These are phyloP conservation scores for Rhegmatorhina hoffmannsi DNA, from an alignment of 2,113 vertebrate species.

Conservation along the genomic window DNA sequence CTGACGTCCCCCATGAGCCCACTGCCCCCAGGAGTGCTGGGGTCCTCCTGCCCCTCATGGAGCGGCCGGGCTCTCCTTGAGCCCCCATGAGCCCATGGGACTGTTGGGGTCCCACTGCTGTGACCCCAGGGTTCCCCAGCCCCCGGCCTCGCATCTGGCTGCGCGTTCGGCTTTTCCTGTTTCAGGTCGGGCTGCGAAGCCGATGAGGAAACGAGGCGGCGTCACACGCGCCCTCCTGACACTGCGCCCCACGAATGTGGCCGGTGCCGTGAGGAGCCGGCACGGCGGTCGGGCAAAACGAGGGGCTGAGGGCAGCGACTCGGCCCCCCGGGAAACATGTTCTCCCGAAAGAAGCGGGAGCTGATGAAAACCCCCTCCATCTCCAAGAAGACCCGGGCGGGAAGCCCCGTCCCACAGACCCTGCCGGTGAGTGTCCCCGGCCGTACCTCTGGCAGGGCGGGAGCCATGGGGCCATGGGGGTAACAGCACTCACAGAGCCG, in stretches of 20 bases:
- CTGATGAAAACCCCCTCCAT: conserved; percentile 95
- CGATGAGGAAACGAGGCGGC: conserved; percentile 62
- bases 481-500: not conserved
- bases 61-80: not conserved
- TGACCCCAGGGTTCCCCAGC: not conserved
- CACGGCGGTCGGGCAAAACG: not conserved
- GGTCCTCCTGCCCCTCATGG: not conserved
- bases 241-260: conserved; percentile 11
- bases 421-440: conserved; percentile 78
- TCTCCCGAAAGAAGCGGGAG: conserved; percentile 91
- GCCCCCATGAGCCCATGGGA: not conserved
- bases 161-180: conserved; percentile 51
- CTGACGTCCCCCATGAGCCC: not conserved
- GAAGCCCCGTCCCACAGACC: conserved; percentile 85
- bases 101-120: not conserved
- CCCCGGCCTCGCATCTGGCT: not conserved
- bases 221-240: conserved; percentile 55
- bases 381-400: conserved; percentile 92
- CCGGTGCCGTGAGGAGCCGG: not conserved
- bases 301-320: not conserved
- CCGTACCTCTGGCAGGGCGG: rapidly evolving
- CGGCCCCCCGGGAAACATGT: conserved; percentile 71
- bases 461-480: not conserved
- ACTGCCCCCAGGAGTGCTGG: rapidly evolving
- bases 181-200: not conserved